Conservation (phyloP, 2,888 invertebrate species). For the Lysandra coridon region DNA sequence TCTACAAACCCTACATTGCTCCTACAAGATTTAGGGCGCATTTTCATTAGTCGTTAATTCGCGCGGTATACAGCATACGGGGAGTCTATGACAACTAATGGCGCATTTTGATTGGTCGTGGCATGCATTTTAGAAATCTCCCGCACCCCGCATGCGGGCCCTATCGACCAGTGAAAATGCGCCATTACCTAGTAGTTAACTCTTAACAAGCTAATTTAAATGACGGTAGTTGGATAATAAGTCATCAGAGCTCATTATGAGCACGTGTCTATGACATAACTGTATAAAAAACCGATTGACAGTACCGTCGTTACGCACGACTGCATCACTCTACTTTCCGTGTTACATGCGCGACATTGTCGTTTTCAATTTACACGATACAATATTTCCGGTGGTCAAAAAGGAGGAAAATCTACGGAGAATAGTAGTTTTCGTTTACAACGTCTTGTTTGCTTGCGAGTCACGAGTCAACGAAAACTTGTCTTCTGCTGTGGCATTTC, state of each 20-base stretch:
- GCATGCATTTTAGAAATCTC: too few relatives aligned
- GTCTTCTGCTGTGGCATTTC: too few relatives aligned
- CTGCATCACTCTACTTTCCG: conserved; percentile 14
- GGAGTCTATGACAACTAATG: too few relatives aligned
- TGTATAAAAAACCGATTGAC: not conserved
- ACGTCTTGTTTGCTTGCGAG: not conserved
- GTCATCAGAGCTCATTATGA: conserved; percentile 14
- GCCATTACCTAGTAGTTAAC: too few relatives aligned
- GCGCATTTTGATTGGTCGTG: too few relatives aligned
- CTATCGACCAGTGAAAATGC: too few relatives aligned
- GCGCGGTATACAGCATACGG: too few relatives aligned
- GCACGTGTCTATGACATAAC: conserved; percentile 29
- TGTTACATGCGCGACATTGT: conserved; percentile 22
- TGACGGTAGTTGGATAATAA: conserved; percentile 17
- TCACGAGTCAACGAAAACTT: too few relatives aligned
- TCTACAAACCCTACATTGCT: too few relatives aligned
- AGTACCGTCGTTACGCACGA: conserved; percentile 31
- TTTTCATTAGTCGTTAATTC: too few relatives aligned
- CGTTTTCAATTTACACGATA: not conserved
- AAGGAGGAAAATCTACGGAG: not conserved
- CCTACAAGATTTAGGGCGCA: too few relatives aligned
- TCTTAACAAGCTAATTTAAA: not conserved
- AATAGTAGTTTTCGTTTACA: not conserved
- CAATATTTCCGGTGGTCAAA: conserved; percentile 5
- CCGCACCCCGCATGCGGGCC: too few relatives aligned